These are phyloP conservation scores for Druceiella hillmani DNA, from an alignment of 2,888 invertebrate species.

Conservation along the genomic window DNA sequence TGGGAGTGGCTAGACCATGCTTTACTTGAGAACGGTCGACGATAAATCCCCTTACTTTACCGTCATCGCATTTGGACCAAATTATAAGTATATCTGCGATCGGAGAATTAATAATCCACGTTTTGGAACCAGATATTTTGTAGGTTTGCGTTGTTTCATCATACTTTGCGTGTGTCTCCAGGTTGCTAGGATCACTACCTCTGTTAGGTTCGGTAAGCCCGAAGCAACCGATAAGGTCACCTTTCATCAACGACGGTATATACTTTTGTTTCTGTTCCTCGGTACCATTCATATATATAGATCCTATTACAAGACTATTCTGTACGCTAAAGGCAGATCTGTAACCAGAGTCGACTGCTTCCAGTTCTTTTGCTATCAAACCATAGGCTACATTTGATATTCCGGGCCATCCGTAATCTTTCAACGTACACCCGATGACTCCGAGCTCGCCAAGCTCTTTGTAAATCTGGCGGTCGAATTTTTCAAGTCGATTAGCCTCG, in stretches of 20 bases:
- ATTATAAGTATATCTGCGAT: constrained; percentile 88
- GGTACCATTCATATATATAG: constrained; percentile 86
- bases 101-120: constrained; percentile 97
- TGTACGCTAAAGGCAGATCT: constrained; percentile 97
- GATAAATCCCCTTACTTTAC: constrained; percentile 85
- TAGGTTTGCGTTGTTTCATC: constrained; percentile 79
- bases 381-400: constrained; percentile 94
- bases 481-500: constrained; percentile 86
- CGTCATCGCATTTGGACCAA: constrained; percentile 88
- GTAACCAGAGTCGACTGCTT: constrained; percentile 90
- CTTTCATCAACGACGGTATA: constrained; percentile 77
- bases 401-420: constrained; percentile 92
- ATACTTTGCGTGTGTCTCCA: constrained; percentile 83
- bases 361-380: constrained; percentile 84
- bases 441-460: constrained; percentile 90
- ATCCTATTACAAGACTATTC: constrained; percentile 92
- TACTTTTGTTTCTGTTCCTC: constrained; percentile 86
- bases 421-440: constrained; percentile 84
- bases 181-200: constrained; percentile 86
- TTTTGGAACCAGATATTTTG: constrained; percentile 85
- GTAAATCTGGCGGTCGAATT: constrained; percentile 84
- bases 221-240: constrained; percentile 87
- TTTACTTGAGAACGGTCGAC: constrained; percentile 76
- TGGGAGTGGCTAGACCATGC: constrained; percentile 79
- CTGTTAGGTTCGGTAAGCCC: constrained; percentile 97